Conservation (phyloP, 30 jellyfish, hydroid and myxozoan species). For the Hydractinia symbiolongicarpus region DNA sequence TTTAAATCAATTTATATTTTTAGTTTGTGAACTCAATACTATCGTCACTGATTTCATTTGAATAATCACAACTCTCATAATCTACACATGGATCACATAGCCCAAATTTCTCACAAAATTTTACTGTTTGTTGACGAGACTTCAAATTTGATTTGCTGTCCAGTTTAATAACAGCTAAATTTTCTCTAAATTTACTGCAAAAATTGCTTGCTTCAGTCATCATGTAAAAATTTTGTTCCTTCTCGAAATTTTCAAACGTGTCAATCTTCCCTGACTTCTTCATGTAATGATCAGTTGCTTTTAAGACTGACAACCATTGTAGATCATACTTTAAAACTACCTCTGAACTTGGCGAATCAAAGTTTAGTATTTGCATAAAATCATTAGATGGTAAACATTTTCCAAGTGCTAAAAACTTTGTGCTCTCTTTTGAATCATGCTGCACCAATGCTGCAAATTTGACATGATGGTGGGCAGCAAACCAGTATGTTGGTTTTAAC, state of each 20-base stretch:
- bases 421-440: slow-evolving; percentile 35
- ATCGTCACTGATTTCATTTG: no score
- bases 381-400: slow-evolving; percentile 78
- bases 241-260: background rate
- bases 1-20: no score
- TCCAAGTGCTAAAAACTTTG: slow-evolving; percentile 85
- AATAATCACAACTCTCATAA: background rate
- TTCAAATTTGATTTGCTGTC: background rate
- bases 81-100: slow-evolving; percentile 17
- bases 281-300: slow-evolving; percentile 8
- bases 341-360: slow-evolving; percentile 41
- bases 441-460: slow-evolving; percentile 81
- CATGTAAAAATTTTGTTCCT: background rate
- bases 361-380: slow-evolving; percentile 60
- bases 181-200: background rate
- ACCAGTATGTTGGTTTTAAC: slow-evolving; percentile 79
- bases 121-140: slow-evolving; percentile 15
- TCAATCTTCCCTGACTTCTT: background rate
- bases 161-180: slow-evolving; percentile 12
- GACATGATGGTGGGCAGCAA: slow-evolving; percentile 94
- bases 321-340: slow-evolving; percentile 44
- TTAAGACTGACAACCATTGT: slow-evolving; percentile 70
- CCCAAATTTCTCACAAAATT: slow-evolving; percentile 29
- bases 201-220: background rate
- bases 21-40: no score